A percentile compares a stretch with the other conserved stretches of the same genome.
These are phyloP conservation scores for Lagodon rhomboides DNA, from an alignment of 2,797 vertebrate genomes.

Conservation along the genomic window DNA sequence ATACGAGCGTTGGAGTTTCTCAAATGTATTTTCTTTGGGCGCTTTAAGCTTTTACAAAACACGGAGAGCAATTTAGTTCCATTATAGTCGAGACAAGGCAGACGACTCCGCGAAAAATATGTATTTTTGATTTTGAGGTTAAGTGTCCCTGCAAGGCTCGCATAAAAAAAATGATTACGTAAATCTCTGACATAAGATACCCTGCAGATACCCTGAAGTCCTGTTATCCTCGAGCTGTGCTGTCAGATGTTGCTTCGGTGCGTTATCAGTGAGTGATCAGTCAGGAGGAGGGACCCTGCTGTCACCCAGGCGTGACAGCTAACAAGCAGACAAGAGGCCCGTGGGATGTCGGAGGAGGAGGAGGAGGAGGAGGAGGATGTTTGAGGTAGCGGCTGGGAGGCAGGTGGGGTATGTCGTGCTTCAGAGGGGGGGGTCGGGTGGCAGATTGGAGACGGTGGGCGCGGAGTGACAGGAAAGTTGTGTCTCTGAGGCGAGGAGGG, in stretches of 20 bases:
- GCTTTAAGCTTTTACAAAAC: too few relatives aligned
- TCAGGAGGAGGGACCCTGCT: constrained; percentile 37
- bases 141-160: too few relatives aligned
- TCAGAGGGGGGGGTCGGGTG: constrained; percentile 49
- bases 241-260: constrained; percentile 36
- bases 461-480: constrained; percentile 56
- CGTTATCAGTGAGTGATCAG: constrained; percentile 49
- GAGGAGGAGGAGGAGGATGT: constrained; percentile 46
- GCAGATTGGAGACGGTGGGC: constrained; percentile 41
- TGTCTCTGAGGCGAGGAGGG: constrained; percentile 51
- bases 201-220: constrained; percentile 1
- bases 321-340: constrained; percentile 61
- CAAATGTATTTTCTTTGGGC: too few relatives aligned
- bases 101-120: too few relatives aligned
- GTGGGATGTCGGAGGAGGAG: constrained; percentile 38
- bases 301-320: constrained; percentile 54
- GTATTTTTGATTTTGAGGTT: too few relatives aligned
- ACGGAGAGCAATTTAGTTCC: too few relatives aligned
- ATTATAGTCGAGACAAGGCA: too few relatives aligned
- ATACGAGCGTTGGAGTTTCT: too few relatives aligned
- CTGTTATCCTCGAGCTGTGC: constrained; percentile 12
- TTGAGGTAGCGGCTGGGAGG: constrained; percentile 49
- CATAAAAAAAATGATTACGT: not conserved
- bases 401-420: constrained; percentile 53
- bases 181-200: not conserved